Base-by-base conservation (phyloP, 2,113 vertebrate species). In the Bujurquina vittata region DNA sequence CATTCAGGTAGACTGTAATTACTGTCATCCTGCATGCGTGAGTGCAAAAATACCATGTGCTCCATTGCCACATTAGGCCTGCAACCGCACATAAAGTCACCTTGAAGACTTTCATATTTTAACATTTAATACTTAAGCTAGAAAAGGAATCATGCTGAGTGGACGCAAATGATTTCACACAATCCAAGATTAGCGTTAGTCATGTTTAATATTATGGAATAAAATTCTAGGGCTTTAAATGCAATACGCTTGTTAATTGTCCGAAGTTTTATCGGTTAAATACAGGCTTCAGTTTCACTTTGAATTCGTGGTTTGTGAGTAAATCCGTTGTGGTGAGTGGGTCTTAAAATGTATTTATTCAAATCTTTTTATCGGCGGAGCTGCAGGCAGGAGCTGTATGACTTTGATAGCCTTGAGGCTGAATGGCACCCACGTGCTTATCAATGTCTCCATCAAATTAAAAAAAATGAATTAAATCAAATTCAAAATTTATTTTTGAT, bases 1-100 rank as follows among this genome's bases (percentile, higher is more conserved):
- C 58, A 99, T 99, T 88, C 98, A 99, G 98, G 98, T 99, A 96
- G 88, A 23, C n/a, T 14, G 23, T 14, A 17, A 46, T 29, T 4
- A 20, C 75, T 49, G 1, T 40, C 10, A 22, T 29, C 2, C 1
- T 73, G 29, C 33, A 37, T 43, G 75, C 14, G 12, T 62, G 57
- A 23, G 26, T 54, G 46, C 46, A 54, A 56, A 11, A 61, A 60
- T 3, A 5, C 4, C 7, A 5, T 3, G 29, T 17, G 77, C 31
- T 55, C 59, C 84, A 22, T 10, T 23, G 65, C 23, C 35, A 54
- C n/a, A 37, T 11, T n/a, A 52, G 87, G 92, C 87, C 91, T 86
- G 35, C 37, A n/a, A 37, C 18, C 23, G 74, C 22, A 63, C 20
- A 59, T 86, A 76, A 88, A 83, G 91, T 93, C 93, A 94, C 91